Percentiles rank a stretch among this genome's conserved stretches.
These are phyloP conservation scores for Cremastinae sp. DNA, from an alignment of 2,888 invertebrate species.

Conservation along the genomic window DNA sequence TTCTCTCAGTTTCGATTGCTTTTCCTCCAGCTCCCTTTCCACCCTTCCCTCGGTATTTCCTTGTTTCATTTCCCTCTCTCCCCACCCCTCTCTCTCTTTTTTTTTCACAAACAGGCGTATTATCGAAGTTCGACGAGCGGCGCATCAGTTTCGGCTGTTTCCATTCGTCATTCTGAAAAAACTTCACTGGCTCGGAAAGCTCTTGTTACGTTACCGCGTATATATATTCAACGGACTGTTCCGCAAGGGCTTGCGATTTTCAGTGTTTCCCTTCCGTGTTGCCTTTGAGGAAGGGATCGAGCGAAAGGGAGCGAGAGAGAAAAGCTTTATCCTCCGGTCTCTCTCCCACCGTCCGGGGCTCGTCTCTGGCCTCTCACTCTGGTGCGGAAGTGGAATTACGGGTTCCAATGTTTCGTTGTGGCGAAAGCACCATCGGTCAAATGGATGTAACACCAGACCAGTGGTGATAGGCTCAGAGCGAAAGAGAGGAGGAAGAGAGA, in stretches of 20 bases:
- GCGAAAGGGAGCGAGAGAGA: no score
- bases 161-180: slow-evolving; percentile 28
- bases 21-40: slow-evolving; percentile 36
- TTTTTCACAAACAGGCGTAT: slow-evolving; percentile 21
- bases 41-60: slow-evolving; percentile 48
- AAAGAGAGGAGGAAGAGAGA: no score
- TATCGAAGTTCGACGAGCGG: slow-evolving; percentile 33
- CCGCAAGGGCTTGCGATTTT: slow-evolving; percentile 15
- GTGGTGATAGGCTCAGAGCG: slow-evolving; percentile 45
- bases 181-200: slow-evolving; percentile 23
- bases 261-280: background rate
- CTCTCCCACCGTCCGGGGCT: slow-evolving; percentile 6
- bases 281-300: background rate
- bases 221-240: slow-evolving; percentile 2
- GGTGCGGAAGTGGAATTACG: slow-evolving; percentile 56
- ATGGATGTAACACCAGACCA: slow-evolving; percentile 62
- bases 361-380: slow-evolving; percentile 16
- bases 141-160: slow-evolving; percentile 21
- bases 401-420: slow-evolving; percentile 65
- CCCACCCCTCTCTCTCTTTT: slow-evolving; percentile 22
- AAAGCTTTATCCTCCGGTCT: background rate
- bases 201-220: slow-evolving; percentile 6
- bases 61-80: slow-evolving; percentile 38
- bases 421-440: slow-evolving; percentile 68
- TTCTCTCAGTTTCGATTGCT: slow-evolving; percentile 48